These are phyloP conservation scores for Mormyrops attenuatus DNA, from an alignment of 2,797 vertebrate species.

Conservation along the genomic window DNA sequence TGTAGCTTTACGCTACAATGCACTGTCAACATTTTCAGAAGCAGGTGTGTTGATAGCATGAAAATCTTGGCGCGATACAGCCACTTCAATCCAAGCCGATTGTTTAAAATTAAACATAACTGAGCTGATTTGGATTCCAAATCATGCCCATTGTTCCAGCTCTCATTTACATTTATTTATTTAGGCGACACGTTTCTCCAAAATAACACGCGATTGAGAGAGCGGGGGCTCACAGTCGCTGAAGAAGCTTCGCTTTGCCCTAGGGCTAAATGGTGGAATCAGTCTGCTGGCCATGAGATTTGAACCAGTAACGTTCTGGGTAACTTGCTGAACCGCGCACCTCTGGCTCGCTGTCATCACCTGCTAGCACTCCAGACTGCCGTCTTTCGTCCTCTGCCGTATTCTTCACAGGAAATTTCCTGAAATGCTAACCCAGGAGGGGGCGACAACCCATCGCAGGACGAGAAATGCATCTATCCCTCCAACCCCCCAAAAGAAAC, in stretches of 20 bases:
- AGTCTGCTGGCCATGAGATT: neutral
- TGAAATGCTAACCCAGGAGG: neutral
- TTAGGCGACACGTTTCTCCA: neutral
- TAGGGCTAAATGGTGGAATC: neutral
- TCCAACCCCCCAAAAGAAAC: neutral
- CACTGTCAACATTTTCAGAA: neutral
- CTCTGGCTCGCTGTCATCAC: neutral
- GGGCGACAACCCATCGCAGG: neutral
- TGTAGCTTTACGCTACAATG: neutral
- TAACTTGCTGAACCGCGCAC: neutral
- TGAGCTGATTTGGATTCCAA: neutral
- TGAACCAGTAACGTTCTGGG: neutral
- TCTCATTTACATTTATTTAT: neutral
- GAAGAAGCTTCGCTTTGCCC: neutral
- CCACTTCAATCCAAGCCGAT: neutral
- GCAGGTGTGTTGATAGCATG: neutral
- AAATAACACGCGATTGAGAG: neutral
- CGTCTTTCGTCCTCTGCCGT: neutral
- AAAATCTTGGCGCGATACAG: neutral
- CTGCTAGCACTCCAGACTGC: neutral
- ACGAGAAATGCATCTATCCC: neutral
- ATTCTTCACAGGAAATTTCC: neutral
- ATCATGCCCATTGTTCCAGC: neutral
- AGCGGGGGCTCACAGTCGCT: neutral
- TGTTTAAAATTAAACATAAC: neutral